Percentiles rank a stretch among this genome's conserved stretches.
Evolutionary conservation across 2,113 vertebrate species (phyloP).

Genomic region (Odocoileus virginianus): DNA sequence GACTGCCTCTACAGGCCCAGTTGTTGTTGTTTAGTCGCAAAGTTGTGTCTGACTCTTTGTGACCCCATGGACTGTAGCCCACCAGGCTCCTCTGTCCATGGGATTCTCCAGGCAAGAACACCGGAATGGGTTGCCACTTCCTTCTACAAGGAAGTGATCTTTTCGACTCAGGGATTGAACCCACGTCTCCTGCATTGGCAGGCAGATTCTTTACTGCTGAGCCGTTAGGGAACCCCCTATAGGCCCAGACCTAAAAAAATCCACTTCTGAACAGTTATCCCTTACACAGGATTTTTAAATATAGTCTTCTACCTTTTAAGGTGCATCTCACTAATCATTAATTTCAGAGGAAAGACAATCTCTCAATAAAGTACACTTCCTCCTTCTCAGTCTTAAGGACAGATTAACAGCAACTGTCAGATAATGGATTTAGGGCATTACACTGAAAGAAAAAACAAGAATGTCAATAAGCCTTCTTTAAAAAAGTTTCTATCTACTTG

Average conservation of each 20-base stretch:
- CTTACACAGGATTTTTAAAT: background rate
- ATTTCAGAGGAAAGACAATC: slow-evolving; percentile 14
- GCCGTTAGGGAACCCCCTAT: background rate
- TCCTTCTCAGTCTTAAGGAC: background rate
- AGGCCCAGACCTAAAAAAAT: background rate
- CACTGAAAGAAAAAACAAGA: background rate
- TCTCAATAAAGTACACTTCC: background rate
- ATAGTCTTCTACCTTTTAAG: background rate
- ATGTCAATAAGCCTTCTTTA: background rate
- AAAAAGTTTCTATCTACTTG: background rate
- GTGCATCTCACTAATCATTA: background rate
- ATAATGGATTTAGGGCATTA: background rate
- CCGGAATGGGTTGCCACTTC: background rate
- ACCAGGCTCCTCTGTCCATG: background rate
- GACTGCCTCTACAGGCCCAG: background rate
- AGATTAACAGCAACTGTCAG: background rate
- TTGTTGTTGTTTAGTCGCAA: background rate
- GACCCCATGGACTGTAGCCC: background rate
- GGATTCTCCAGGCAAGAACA: background rate
- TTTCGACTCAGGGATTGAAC: background rate
- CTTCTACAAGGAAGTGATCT: background rate
- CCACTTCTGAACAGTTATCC: background rate
- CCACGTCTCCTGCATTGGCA: background rate
- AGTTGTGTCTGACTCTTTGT: background rate
- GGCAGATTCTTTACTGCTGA: background rate